Conservation (phyloP, 2,888 invertebrate genomes). For the Tanypteryx hageni region DNA sequence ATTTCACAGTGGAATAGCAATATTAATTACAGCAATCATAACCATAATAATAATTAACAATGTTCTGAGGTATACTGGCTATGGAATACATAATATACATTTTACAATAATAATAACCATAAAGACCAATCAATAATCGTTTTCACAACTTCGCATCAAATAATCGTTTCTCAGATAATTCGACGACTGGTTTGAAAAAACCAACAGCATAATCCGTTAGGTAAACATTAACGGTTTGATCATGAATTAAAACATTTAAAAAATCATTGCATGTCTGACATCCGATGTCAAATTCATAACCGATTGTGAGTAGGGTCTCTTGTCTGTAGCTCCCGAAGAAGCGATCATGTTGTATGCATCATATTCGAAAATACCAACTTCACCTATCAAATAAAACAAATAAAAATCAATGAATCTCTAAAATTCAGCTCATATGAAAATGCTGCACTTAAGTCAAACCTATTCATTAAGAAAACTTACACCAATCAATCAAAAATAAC, state of each 20-base stretch:
- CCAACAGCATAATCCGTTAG: neutral
- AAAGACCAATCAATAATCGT: neutral
- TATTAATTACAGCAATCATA: constrained; percentile 45
- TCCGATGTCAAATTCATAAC: neutral
- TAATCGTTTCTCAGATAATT: too few relatives aligned
- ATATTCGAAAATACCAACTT: too few relatives aligned
- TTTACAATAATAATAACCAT: neutral
- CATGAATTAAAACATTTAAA: neutral
- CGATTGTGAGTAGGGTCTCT: too few relatives aligned
- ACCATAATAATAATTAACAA: constrained; percentile 58
- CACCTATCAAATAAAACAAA: too few relatives aligned
- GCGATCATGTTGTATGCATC: too few relatives aligned
- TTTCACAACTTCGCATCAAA: neutral
- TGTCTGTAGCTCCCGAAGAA: too few relatives aligned
- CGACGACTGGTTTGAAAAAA: too few relatives aligned
- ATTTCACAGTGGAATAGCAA: constrained; percentile 22
- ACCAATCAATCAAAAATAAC: neutral
- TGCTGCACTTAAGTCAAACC: too few relatives aligned
- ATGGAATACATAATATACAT: constrained; percentile 52
- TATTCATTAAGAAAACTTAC: neutral
- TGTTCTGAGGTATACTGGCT: constrained; percentile 62
- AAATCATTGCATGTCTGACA: neutral
- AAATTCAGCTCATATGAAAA: too few relatives aligned
- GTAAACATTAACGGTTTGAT: neutral
- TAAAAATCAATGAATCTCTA: too few relatives aligned